Percentiles rank a stretch among this genome's conserved stretches.
Evolutionary conservation across 2,797 vertebrate genomes (phyloP).

Genomic region (Tokudaia tokunoshimensis): DNA sequence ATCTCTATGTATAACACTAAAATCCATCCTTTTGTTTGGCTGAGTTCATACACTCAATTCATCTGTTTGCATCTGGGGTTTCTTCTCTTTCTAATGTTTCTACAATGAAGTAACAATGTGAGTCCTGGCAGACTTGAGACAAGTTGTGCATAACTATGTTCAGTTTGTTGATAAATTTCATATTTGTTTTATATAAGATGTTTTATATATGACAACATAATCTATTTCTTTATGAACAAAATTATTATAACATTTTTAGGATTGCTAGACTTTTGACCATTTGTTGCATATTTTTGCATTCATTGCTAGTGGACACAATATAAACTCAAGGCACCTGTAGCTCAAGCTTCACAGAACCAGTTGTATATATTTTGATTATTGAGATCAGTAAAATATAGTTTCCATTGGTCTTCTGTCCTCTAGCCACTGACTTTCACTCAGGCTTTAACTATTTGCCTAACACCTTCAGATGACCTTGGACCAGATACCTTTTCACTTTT

Average conservation of each 20-base stretch:
- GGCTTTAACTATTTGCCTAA: slow-evolving; percentile 4
- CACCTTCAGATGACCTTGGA: neutral
- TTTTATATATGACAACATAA: neutral
- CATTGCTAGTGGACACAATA: neutral
- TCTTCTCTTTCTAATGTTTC: neutral
- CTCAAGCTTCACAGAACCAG: neutral
- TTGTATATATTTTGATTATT: neutral
- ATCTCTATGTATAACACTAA: neutral
- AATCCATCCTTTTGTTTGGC: neutral
- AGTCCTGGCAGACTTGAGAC: neutral
- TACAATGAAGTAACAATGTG: neutral
- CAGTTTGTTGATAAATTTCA: slow-evolving; percentile 1
- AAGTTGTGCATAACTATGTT: neutral
- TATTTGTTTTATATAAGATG: neutral
- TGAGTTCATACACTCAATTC: neutral
- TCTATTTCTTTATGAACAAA: neutral
- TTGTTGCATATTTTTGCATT: neutral
- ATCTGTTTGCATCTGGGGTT: neutral
- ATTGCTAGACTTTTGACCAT: neutral
- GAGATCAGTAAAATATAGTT: neutral
- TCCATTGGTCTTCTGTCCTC: accelerated
- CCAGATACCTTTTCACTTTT: neutral
- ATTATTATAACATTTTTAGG: neutral
- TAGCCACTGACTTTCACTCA: neutral
- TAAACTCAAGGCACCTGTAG: neutral